A percentile compares a stretch with the other conserved stretches of the same genome.
Conservation (phyloP, 1,140 invertebrate genomes). For the Olivierus martensii region DNA sequence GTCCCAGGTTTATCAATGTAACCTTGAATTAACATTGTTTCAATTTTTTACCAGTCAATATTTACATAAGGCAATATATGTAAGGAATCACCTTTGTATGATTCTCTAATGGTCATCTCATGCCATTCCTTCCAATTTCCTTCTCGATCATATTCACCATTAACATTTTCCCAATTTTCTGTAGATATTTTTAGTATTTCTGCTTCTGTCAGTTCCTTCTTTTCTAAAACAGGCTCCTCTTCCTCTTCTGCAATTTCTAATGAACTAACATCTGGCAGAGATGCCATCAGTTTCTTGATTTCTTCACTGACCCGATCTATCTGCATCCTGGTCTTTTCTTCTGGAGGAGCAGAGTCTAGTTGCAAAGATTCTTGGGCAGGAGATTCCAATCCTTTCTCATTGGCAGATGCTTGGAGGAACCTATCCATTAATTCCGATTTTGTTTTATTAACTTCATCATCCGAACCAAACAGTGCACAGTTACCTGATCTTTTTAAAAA, state of each 20-base stretch:
- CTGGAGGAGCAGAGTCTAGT: conserved; percentile 5
- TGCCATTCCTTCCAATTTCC: conserved; percentile 65
- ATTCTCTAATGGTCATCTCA: conserved; percentile 51
- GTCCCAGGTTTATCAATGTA: too few species aligned
- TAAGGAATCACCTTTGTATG: conserved; percentile 53
- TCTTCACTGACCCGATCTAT: conserved; percentile 26
- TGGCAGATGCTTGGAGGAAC: conserved; percentile 34
- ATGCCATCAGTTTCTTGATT: conserved; percentile 41
- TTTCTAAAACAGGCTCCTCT: conserved; percentile 27
- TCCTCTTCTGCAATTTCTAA: conserved; percentile 34
- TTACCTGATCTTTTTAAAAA: conserved; percentile 3
- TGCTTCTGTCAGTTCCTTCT: conserved; percentile 26
- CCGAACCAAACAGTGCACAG: neutral
- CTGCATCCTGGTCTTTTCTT: conserved; percentile 1
- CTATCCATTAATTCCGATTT: conserved; percentile 44
- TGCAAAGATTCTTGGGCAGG: conserved; percentile 9
- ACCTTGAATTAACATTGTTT: too few species aligned
- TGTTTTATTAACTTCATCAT: conserved; percentile 26
- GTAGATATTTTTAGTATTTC: conserved; percentile 21
- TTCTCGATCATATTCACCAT: conserved; percentile 43
- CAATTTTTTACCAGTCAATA: conserved; percentile 46
- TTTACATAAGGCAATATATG: conserved; percentile 85
- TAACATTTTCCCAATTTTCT: conserved; percentile 39
- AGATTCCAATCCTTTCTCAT: conserved; percentile 5
- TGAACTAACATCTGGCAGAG: conserved; percentile 45